Conservation (phyloP, 2,113 vertebrate genomes). For the Boulengeromyrus knoepffleri region DNA sequence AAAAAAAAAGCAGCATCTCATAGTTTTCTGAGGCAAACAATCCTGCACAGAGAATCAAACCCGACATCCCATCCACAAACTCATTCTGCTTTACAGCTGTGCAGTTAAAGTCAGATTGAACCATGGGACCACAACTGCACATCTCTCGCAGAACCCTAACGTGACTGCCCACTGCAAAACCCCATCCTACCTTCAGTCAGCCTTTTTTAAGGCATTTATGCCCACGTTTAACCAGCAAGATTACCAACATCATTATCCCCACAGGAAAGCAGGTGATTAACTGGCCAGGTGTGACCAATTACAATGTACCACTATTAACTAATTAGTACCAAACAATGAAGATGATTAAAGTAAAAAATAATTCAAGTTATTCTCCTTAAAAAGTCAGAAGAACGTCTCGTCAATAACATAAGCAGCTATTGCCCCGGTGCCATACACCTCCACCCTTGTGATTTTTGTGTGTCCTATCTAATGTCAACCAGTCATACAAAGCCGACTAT, state of each 20-base stretch:
- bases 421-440: neutral
- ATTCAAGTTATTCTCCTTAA: neutral
- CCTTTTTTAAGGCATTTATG: neutral
- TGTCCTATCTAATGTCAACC: neutral
- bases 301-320: neutral
- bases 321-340: neutral
- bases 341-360: neutral
- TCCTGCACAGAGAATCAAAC: neutral
- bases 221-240: neutral
- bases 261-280: neutral
- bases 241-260: neutral
- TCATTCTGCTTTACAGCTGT: neutral
- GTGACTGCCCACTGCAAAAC: neutral
- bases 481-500: neutral
- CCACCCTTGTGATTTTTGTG: neutral
- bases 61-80: neutral
- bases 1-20: neutral
- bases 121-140: neutral
- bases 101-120: neutral
- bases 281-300: neutral
- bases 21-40: neutral
- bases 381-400: neutral
- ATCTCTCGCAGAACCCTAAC: neutral
- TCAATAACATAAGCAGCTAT: neutral
- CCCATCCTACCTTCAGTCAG: neutral